Conservation (phyloP, 2,797 vertebrate genomes). For the Selene dorsalis region DNA sequence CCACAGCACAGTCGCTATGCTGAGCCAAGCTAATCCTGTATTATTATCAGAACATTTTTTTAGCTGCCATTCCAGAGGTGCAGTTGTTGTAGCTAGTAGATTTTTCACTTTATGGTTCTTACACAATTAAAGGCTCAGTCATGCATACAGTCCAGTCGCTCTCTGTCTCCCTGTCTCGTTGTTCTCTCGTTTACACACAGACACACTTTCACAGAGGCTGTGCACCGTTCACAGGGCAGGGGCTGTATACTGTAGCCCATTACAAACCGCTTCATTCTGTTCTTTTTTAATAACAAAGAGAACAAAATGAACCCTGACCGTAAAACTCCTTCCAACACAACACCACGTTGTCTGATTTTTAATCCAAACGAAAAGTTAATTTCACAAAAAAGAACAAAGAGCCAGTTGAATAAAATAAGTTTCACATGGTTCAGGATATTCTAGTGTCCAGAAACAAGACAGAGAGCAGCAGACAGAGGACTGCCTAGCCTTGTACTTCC, state of each 20-base stretch:
- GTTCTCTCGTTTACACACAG: too few relatives aligned
- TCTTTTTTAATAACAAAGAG: background rate
- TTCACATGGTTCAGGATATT: background rate
- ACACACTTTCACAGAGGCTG: background rate
- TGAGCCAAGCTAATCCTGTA: conserved; percentile 21
- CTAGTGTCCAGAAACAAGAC: background rate
- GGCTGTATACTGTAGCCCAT: too few relatives aligned
- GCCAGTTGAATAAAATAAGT: conserved; percentile 2
- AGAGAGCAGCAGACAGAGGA: background rate
- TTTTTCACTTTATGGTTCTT: conserved; percentile 61
- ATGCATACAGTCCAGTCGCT: conserved; percentile 37
- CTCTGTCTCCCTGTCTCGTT: background rate
- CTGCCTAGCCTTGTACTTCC: background rate
- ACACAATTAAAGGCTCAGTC: conserved; percentile 66
- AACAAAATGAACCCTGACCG: background rate
- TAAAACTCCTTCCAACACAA: background rate
- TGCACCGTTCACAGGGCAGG: too few relatives aligned
- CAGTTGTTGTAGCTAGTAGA: conserved; percentile 49
- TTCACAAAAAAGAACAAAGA: conserved; percentile 5
- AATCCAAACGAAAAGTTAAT: background rate
- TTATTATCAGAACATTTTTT: conserved; percentile 25
- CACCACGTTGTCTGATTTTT: conserved; percentile 1
- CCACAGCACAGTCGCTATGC: background rate
- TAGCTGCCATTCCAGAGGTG: conserved; percentile 37
- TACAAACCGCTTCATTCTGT: background rate